A percentile compares a stretch with the other conserved stretches of the same genome.
Evolutionary conservation across 2,888 invertebrate genomes (phyloP).

Genomic region (Agrochola macilenta): DNA sequence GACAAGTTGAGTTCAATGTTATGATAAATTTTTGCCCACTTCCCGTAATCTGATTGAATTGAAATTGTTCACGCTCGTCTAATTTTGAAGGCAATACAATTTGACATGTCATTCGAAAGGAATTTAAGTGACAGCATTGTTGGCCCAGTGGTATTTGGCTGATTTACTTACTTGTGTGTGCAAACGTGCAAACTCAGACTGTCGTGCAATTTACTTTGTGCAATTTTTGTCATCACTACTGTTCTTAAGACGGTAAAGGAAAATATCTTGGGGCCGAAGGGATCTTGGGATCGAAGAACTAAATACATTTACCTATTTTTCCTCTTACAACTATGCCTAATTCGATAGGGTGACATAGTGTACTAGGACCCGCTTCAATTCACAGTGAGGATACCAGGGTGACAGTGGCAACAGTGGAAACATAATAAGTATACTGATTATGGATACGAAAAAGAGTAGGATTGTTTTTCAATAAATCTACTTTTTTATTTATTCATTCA

Average conservation of each 20-base stretch:
- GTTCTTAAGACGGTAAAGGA: background rate
- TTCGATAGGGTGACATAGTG: too few species aligned
- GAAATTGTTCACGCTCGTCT: conserved; percentile 23
- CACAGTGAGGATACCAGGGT: background rate
- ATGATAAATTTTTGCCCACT: background rate
- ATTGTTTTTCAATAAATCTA: background rate
- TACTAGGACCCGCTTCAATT: too few species aligned
- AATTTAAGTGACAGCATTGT: background rate
- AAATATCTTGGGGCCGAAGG: too few species aligned
- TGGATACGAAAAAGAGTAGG: background rate
- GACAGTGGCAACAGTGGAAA: background rate
- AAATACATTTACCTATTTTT: too few species aligned
- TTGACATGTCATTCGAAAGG: background rate
- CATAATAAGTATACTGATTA: background rate
- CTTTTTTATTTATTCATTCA: too few species aligned
- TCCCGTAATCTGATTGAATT: conserved; percentile 7
- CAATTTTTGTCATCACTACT: background rate
- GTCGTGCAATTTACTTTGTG: background rate
- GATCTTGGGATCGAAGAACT: background rate
- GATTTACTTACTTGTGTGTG: too few species aligned
- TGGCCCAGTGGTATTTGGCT: background rate
- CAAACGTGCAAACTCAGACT: background rate
- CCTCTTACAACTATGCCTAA: too few species aligned
- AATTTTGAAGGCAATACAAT: conserved; percentile 15
- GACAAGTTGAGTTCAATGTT: background rate